Evolutionary conservation across 2,888 invertebrate species (phyloP), one percentile per base, ranked within the genome.

Genomic region (Panopea generosa): DNA sequence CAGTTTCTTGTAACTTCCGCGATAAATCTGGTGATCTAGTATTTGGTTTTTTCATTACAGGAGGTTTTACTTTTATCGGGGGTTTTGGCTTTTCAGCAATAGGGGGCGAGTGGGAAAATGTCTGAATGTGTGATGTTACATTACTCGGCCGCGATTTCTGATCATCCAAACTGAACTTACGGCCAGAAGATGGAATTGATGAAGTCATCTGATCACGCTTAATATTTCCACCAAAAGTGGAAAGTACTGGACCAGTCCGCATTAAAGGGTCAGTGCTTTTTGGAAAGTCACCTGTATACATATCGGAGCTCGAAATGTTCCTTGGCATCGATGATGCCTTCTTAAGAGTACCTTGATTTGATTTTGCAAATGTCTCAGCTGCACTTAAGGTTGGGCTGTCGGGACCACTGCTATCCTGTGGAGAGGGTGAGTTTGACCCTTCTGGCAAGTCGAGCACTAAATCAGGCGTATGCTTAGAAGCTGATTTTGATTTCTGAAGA

Each of bases 361-460:
- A 96, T 87, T 96, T 33, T 95, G 96, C 96, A 90, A 96, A 96
- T 33, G 95, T 94, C 89, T 96, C 96, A 0, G 96, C 96, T 0
- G 95, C 95, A 72, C 95, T 95, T 49, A 89, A 79, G 16, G 38
- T 90, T 88, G 79, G 87, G 88, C 33, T 33, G 33, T 75, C 90
- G 11, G 86, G 83, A 20, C 86, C 88, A 63, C 87, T 87, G 27
- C 85, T 82, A 38, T 89, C 89, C 56, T 86, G 85, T 9, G 90
- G 88, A 0, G 90, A 86, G 1, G 87, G 84, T 1, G 88, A 84
- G 55, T 86, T 84, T 3, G 87, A 85, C 9, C 86, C 89, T 55
- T 87, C 86, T 1, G 92, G 92, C n/a, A 92, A 80, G 74, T 92
- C 93, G 43, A 91, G 84, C 38, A 93, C 92, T 18, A 92, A 83